Base-by-base conservation (phyloP, 2,797 vertebrate species). In the Leptodactylus fallax region DNA sequence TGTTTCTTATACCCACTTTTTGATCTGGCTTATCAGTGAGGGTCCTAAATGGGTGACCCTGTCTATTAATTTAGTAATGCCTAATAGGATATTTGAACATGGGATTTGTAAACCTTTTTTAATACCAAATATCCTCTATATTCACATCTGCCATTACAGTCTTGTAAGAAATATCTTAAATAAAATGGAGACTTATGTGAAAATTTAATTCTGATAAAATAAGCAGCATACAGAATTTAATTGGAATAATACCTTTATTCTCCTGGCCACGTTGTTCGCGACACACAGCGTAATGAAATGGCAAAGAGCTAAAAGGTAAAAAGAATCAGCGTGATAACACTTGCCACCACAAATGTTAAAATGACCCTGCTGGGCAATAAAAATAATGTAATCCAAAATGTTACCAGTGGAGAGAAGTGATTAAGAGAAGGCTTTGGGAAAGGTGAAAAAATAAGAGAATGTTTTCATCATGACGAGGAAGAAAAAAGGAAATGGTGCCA, bases 381-480 rank as follows among this genome's bases (percentile, higher is more conserved):
- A 89, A 89, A 86, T 89, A 89, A 89, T 89, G 84, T 83, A 77
- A 86, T 89, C 71, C 84, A 83, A 89, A 89, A 86, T 89, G 84
- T 84, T 83, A 77, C 79, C 79, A 71, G 72, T 76, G 80, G 88
- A 86, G 80, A 89, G 79, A 83, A 79, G 60, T 86, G 88, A 89
- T 86, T 83, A 86, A 86, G 72, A 67, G 72, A 79, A 67, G 49
- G 85, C 80, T 79, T 72, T 60, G 79, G 79, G 72, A 82, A 77
- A 77, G 53, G 69, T 3, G 14, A 82, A 81, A 81, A 82, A 58
- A 87, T 71, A 84, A 72, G 61, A 67, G 63, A 83, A 88, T 77
- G 21, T 83, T 84, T 79, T 87, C 61, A 88, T 56, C 36, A 53
- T 19, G 58, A 61, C 72, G 49, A 74, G 27, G 21, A 53, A 17